Conservation (phyloP, 1,140 invertebrate species). For the Aphelenchoides besseyi region DNA sequence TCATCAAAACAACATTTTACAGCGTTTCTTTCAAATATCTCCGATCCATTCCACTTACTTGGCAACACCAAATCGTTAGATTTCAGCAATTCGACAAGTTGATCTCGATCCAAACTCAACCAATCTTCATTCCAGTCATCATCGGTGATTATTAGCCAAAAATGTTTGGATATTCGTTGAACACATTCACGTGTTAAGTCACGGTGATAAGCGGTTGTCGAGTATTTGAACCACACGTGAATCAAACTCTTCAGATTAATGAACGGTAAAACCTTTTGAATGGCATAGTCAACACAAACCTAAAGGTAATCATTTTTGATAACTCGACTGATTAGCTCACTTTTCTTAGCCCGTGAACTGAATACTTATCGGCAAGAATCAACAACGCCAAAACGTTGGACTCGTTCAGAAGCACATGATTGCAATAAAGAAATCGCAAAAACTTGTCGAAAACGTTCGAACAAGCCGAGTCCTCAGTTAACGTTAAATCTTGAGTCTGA, state of each 20-base stretch:
- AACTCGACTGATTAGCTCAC: constrained; percentile 47
- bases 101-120: constrained; percentile 64
- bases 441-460: constrained; percentile 63
- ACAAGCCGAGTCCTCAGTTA: constrained; percentile 64
- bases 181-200: constrained; percentile 62
- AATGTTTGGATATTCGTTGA: constrained; percentile 62
- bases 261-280: constrained; percentile 64
- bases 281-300: constrained; percentile 65
- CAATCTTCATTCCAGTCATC: constrained; percentile 65
- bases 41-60: constrained; percentile 45
- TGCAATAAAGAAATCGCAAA: constrained; percentile 64
- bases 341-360: constrained; percentile 63
- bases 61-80: constrained; percentile 63
- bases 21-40: too few species aligned
- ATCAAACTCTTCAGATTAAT: constrained; percentile 65
- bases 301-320: background rate
- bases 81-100: constrained; percentile 64
- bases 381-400: constrained; percentile 64
- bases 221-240: constrained; percentile 66
- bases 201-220: constrained; percentile 64
- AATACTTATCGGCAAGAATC: constrained; percentile 65
- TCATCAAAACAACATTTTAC: constrained; percentile 50
- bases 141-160: constrained; percentile 63
- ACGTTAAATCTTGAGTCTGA: constrained; percentile 62
- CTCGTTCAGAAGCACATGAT: constrained; percentile 64